These are phyloP conservation scores for Heterotis niloticus DNA, from an alignment of 2,113 vertebrate genomes.

Conservation along the genomic window DNA sequence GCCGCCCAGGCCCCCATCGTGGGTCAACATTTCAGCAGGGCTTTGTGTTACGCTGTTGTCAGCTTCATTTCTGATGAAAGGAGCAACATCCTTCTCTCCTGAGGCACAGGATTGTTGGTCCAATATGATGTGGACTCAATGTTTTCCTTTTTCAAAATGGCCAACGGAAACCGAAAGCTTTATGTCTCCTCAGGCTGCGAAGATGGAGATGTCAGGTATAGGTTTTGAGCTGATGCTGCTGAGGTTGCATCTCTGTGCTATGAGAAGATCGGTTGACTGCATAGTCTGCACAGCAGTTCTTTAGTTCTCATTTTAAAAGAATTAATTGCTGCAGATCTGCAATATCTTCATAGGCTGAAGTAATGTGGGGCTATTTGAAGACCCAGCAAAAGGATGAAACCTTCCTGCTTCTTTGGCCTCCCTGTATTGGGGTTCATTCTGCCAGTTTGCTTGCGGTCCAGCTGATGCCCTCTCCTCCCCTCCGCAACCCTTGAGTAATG, in stretches of 20 bases:
- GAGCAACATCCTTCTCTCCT: no score
- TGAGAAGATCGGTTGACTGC: not conserved
- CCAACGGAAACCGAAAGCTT: not conserved
- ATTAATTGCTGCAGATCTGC: not conserved
- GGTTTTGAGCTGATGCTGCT: no score
- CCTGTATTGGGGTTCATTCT: not conserved
- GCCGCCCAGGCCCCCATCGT: not conserved
- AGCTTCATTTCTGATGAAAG: no score
- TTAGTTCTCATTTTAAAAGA: not conserved
- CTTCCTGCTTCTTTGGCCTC: not conserved
- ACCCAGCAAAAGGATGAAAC: not conserved
- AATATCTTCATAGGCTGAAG: constrained; percentile 8
- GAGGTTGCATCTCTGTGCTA: not conserved
- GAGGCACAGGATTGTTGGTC: constrained; percentile 1
- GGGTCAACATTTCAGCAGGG: no score
- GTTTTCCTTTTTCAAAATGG: not conserved
- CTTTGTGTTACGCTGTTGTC: no score
- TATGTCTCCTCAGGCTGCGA: not conserved
- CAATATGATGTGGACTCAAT: not conserved
- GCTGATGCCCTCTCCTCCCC: constrained; percentile 33
- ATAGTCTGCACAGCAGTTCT: not conserved
- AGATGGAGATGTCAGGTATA: no score
- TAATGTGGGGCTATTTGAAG: constrained; percentile 40
- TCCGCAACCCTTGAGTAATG: constrained; percentile 44
- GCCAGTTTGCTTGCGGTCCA: not conserved